Conservation (phyloP, 2,113 vertebrate genomes). For the Enhydra lutris region DNA sequence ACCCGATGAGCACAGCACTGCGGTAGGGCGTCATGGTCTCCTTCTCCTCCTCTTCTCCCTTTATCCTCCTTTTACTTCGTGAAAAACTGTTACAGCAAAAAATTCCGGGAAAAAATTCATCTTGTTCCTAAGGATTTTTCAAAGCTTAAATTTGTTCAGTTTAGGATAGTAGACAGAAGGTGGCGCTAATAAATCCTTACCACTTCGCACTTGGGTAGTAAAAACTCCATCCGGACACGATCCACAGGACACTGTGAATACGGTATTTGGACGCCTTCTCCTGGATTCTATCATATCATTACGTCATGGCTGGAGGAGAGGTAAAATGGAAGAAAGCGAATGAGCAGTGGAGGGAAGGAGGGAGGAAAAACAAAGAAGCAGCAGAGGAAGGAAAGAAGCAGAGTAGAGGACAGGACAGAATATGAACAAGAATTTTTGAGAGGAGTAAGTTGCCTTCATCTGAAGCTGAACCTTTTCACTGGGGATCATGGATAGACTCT, state of each 20-base stretch:
- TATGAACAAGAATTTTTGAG: background rate
- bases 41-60: background rate
- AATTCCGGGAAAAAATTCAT: background rate
- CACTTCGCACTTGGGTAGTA: background rate
- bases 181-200: background rate
- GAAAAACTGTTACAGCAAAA: background rate
- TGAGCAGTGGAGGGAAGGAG: background rate
- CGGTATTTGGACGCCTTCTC: background rate
- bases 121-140: background rate
- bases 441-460: background rate
- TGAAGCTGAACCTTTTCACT: background rate
- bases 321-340: background rate
- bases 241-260: background rate
- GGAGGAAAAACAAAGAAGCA: background rate
- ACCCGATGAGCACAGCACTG: accelerated
- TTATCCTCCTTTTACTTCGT: background rate
- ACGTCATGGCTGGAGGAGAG: background rate
- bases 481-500: background rate
- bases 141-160: background rate
- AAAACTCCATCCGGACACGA: background rate
- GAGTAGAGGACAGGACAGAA: background rate
- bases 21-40: accelerated
- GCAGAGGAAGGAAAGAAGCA: background rate
- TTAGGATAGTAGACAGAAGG: background rate
- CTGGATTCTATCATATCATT: background rate